A percentile compares a stretch with the other conserved stretches of the same genome.
Conservation (phyloP, 37 sponge, comb jelly and placozoan species). For the Halisarca cf. caerulea region DNA sequence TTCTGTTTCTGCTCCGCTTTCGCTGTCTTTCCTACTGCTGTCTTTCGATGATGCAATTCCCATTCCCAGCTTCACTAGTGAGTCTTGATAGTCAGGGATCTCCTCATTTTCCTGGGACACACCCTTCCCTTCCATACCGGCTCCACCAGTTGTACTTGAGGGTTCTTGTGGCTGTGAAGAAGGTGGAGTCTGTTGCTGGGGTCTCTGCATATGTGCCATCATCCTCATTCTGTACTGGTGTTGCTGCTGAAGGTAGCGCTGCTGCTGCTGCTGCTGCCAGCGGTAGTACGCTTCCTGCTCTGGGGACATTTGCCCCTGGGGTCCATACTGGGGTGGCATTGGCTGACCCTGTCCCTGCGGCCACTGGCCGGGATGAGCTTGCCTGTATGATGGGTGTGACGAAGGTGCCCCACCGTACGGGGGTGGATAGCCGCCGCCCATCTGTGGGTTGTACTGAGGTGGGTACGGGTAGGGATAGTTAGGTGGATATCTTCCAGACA, state of each 20-base stretch:
- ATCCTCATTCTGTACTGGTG: conserved; percentile 2
- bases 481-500: background rate
- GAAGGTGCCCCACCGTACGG: background rate
- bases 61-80: conserved; percentile 30
- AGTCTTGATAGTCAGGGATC: conserved; percentile 47
- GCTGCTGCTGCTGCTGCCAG: conserved; percentile 1
- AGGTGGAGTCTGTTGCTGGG: background rate
- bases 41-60: conserved; percentile 16
- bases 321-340: background rate
- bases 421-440: background rate
- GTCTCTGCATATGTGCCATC: background rate
- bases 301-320: conserved; percentile 6
- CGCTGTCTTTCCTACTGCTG: background rate
- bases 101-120: conserved; percentile 27
- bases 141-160: background rate
- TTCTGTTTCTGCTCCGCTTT: background rate
- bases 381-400: background rate
- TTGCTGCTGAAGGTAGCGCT: conserved; percentile 27
- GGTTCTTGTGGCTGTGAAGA: background rate
- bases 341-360: background rate
- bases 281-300: conserved; percentile 30
- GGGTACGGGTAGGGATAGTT: background rate
- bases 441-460: background rate
- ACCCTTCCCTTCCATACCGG: background rate
- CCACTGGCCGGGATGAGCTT: background rate